These are phyloP conservation scores for Elymnias hypermnestra DNA, from an alignment of 1,140 invertebrate species.

Conservation along the genomic window DNA sequence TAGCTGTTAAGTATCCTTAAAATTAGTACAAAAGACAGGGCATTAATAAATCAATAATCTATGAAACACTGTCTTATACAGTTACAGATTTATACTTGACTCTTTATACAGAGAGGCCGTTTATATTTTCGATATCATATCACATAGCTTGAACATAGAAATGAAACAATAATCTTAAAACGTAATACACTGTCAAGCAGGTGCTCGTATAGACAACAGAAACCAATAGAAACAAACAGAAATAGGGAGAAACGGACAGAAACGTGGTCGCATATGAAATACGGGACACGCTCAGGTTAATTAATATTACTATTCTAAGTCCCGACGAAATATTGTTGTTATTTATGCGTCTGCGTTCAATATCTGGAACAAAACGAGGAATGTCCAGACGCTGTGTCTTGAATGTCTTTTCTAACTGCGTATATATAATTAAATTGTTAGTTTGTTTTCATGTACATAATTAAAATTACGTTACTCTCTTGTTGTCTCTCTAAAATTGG, in stretches of 20 bases:
- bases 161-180: constrained; percentile 17
- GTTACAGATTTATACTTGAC: too few species aligned
- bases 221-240: too few species aligned
- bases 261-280: constrained; percentile 56
- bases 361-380: constrained; percentile 27
- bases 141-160: constrained; percentile 10
- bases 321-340: constrained; percentile 52
- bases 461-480: too few species aligned
- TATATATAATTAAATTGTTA: not conserved
- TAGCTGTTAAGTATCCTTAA: too few species aligned
- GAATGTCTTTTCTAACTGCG: constrained; percentile 12
- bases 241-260: constrained; percentile 33
- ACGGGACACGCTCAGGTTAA: constrained; percentile 46
- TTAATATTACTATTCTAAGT: constrained; percentile 59
- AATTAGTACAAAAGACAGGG: too few species aligned
- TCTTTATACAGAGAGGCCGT: too few species aligned
- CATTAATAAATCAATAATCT: too few species aligned
- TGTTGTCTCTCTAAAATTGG: too few species aligned
- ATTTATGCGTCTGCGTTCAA: constrained; percentile 47
- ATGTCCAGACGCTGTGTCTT: constrained; percentile 16
- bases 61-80: too few species aligned
- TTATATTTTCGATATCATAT: too few species aligned
- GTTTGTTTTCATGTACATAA: not conserved
- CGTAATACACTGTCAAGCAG: constrained; percentile 43
- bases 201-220: too few species aligned